These are phyloP conservation scores for Drosophila demipolita DNA, from an alignment of 2,888 invertebrate genomes.

Conservation along the genomic window DNA sequence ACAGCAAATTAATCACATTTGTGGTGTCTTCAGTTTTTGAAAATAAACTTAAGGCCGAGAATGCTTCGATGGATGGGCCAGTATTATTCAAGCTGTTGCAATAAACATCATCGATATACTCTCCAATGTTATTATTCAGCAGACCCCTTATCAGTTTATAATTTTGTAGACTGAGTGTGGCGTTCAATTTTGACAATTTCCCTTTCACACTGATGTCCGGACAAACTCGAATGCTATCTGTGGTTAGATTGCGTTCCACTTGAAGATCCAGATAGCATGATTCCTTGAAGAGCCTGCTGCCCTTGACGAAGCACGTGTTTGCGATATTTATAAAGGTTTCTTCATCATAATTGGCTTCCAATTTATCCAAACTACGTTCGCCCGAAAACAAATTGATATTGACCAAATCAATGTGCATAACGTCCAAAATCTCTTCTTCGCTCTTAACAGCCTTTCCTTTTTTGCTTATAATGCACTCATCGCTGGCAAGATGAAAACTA, in stretches of 20 bases:
- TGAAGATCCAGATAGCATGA: conserved; percentile 92
- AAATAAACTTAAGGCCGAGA: conserved; percentile 73
- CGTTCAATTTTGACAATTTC: conserved; percentile 93
- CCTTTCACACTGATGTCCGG: conserved; percentile 95
- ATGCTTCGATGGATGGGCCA: conserved; percentile 80
- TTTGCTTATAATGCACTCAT: conserved; percentile 80
- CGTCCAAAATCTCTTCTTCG: conserved; percentile 86
- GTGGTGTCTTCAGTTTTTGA: conserved; percentile 73
- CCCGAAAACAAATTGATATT: conserved; percentile 90
- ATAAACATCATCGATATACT: conserved; percentile 89
- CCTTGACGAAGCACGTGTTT: conserved; percentile 84
- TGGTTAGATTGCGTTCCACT: conserved; percentile 93
- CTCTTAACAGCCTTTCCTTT: conserved; percentile 53
- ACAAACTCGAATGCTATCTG: conserved; percentile 86
- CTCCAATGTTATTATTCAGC: conserved; percentile 95
- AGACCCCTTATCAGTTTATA: conserved; percentile 95
- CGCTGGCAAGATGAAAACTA: conserved; percentile 89
- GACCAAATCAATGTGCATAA: conserved; percentile 88
- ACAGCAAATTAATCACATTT: conserved; percentile 91
- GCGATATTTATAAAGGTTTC: conserved; percentile 79
- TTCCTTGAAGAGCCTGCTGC: conserved; percentile 91
- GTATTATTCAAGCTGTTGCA: conserved; percentile 73
- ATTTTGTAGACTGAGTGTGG: conserved; percentile 92
- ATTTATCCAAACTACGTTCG: conserved; percentile 75
- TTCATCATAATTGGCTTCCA: conserved; percentile 41